Evolutionary conservation across 64 coral and sea anemone species (phyloP).

Genomic region (Dendronephthya gigantea): DNA sequence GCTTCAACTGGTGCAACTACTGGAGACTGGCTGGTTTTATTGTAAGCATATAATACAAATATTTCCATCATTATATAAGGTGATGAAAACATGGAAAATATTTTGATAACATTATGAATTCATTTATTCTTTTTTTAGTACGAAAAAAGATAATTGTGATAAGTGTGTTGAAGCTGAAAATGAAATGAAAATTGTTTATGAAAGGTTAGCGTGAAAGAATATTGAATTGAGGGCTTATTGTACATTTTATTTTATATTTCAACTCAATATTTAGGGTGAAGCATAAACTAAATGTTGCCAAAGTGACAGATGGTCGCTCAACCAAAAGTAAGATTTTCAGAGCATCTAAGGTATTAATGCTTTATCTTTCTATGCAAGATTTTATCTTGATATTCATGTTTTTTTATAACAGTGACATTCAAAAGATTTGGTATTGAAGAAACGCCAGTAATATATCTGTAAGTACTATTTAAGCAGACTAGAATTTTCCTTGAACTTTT

Average conservation of each 20-base stretch:
- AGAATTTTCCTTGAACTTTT: too few species aligned
- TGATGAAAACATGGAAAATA: not conserved
- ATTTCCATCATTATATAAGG: not conserved
- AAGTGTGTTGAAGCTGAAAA: not conserved
- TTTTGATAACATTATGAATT: not conserved
- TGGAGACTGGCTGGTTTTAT: conserved; percentile 89
- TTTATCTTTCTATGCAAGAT: not conserved
- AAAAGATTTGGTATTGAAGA: not conserved
- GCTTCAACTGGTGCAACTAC: conserved; percentile 92
- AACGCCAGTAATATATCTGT: not conserved
- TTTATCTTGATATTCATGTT: not conserved
- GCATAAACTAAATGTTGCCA: not conserved
- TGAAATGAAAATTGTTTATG: conserved; percentile 12
- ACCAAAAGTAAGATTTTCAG: not conserved
- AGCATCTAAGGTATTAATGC: not conserved
- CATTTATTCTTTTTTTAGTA: not conserved
- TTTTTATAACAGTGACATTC: not conserved
- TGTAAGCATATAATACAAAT: conserved; percentile 53
- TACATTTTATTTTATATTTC: too few species aligned
- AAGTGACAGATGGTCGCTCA: not conserved
- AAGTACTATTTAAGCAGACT: not conserved
- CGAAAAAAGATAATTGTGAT: not conserved
- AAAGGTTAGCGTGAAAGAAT: too few species aligned
- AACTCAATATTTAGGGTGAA: not conserved
- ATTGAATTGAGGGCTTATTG: too few species aligned